These are phyloP conservation scores for Brachionus sp. DNA, from an alignment of 1,140 invertebrate genomes.

Conservation along the genomic window DNA sequence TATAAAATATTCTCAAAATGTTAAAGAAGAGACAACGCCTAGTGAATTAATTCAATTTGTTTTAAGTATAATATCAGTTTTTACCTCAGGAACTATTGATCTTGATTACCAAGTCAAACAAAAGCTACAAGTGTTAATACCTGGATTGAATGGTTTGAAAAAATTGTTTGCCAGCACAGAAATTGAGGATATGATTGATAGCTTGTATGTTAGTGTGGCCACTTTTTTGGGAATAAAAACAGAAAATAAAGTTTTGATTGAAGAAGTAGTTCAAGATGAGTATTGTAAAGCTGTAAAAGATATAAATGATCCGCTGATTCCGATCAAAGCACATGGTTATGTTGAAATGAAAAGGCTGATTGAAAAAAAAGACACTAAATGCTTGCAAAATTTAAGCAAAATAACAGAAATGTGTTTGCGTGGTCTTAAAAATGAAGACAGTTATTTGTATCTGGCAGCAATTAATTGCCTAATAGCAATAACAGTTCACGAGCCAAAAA, in stretches of 20 bases:
- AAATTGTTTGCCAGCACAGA: conserved; percentile 48
- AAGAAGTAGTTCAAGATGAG: conserved; percentile 56
- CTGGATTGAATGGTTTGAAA: background rate
- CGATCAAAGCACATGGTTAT: conserved; percentile 73
- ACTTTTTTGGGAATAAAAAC: conserved; percentile 56
- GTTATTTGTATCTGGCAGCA: conserved; percentile 75
- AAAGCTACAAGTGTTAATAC: conserved; percentile 17
- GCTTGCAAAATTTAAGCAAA: conserved; percentile 66
- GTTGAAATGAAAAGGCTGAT: conserved; percentile 71
- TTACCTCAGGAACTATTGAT: conserved; percentile 11
- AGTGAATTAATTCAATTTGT: conserved; percentile 26
- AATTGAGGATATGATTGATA: conserved; percentile 55
- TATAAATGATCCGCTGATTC: conserved; percentile 71
- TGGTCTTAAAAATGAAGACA: conserved; percentile 73
- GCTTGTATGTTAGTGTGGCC: conserved; percentile 60
- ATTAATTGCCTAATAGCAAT: conserved; percentile 72
- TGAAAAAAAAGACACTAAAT: conserved; percentile 65
- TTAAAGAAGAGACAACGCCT: background rate
- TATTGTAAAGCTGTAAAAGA: conserved; percentile 64
- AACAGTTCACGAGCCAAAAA: conserved; percentile 66
- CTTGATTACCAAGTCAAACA: background rate
- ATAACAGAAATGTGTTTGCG: conserved; percentile 67
- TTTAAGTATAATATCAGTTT: conserved; percentile 36
- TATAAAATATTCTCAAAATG: background rate
- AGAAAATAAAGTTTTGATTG: conserved; percentile 44